Conservation (phyloP, 1,140 invertebrate species). For the Drusus annulatus region DNA sequence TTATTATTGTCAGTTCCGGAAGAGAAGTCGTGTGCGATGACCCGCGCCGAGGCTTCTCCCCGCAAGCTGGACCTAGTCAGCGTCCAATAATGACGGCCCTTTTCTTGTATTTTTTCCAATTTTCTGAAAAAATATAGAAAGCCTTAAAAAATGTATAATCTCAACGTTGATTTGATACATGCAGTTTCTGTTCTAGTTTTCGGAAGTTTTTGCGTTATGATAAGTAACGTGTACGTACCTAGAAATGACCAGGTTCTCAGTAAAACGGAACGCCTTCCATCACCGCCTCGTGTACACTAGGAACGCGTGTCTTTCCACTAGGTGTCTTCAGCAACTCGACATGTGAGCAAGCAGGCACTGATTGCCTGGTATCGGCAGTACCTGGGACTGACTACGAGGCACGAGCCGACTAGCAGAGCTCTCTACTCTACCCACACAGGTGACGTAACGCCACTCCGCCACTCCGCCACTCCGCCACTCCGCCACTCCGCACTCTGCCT, state of each 20-base stretch:
- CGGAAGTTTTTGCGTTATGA: no score
- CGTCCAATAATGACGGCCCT: background rate
- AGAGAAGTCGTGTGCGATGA: slow-evolving; percentile 45
- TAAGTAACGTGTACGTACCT: no score
- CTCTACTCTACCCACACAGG: slow-evolving; percentile 15
- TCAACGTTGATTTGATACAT: no score
- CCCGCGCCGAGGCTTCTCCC: slow-evolving; percentile 24
- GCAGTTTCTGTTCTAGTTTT: no score
- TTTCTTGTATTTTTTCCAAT: background rate
- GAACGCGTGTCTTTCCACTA: slow-evolving; percentile 24
- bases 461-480: no score
- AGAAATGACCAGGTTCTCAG: background rate
- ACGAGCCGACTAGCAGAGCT: background rate
- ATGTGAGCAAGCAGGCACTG: background rate
- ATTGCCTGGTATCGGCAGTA: background rate
- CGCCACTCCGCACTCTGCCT: no score
- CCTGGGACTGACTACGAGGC: background rate
- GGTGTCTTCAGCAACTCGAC: slow-evolving; percentile 5
- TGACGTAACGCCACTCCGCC: slow-evolving; percentile 38
- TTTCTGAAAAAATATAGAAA: background rate
- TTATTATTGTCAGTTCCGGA: slow-evolving; percentile 19
- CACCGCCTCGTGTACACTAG: background rate
- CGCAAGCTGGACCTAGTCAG: background rate
- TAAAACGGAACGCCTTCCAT: background rate
- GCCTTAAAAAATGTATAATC: no score